Conservation (phyloP, 2,888 invertebrate species). For the Tipula confusa region DNA sequence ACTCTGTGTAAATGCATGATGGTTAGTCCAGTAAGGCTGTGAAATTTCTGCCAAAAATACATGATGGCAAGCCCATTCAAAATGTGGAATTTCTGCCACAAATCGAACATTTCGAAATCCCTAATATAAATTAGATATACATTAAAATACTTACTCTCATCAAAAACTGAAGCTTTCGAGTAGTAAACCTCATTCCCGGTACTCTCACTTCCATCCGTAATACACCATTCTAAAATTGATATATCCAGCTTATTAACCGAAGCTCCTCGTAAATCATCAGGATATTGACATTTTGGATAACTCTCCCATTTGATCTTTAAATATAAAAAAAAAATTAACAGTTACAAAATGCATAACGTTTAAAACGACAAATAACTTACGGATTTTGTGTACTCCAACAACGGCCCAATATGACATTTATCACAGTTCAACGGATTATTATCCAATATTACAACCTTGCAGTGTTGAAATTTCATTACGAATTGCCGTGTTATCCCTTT, state of each 20-base stretch:
- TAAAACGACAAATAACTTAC: constrained; percentile 43
- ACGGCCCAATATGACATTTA: constrained; percentile 50
- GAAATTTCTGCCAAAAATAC: not conserved
- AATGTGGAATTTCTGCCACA: not conserved
- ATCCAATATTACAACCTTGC: constrained; percentile 48
- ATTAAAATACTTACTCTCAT: not conserved
- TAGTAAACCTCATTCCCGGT: not conserved
- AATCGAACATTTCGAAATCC: too few relatives aligned
- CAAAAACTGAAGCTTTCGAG: not conserved
- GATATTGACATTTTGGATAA: constrained; percentile 49
- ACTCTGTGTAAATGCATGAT: not conserved
- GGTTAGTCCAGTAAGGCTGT: not conserved
- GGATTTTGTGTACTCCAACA: constrained; percentile 48
- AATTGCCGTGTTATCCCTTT: constrained; percentile 52
- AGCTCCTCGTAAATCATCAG: constrained; percentile 48
- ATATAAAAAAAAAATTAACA: constrained; percentile 34
- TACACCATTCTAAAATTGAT: constrained; percentile 38
- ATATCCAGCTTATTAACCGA: constrained; percentile 48
- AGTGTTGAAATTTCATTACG: constrained; percentile 46
- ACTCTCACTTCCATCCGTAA: not conserved
- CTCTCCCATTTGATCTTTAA: constrained; percentile 50
- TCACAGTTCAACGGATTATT: constrained; percentile 51
- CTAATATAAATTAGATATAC: not conserved
- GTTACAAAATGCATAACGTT: not conserved
- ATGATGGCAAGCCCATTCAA: not conserved